These are phyloP conservation scores for Loriculus beryllinus DNA, from an alignment of 2,797 vertebrate genomes.

Conservation along the genomic window DNA sequence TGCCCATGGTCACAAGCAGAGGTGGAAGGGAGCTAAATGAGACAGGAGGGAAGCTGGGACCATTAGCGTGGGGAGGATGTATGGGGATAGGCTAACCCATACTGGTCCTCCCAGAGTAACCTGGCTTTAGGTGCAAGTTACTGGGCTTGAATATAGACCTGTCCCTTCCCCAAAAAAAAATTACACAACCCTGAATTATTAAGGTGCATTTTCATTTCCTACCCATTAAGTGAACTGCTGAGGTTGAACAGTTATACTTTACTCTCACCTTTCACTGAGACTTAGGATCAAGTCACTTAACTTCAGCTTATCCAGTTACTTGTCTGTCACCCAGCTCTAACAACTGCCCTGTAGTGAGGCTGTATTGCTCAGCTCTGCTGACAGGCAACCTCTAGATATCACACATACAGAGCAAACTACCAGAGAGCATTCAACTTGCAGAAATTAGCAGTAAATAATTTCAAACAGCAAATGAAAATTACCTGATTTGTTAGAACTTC, in stretches of 20 bases:
- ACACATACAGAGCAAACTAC: neutral
- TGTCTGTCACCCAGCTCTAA: neutral
- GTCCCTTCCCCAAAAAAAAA: neutral
- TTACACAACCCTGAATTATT: neutral
- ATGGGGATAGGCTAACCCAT: neutral
- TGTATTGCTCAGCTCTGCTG: neutral
- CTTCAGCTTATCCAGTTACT: neutral
- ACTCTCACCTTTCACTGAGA: neutral
- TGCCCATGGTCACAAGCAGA: neutral
- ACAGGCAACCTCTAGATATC: neutral
- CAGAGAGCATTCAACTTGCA: neutral
- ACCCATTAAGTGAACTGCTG: neutral
- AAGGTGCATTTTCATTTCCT: neutral
- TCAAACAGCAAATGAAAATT: neutral
- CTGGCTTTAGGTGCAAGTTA: neutral
- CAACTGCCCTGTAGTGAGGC: neutral
- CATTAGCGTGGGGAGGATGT: fast-evolving
- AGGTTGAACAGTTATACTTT: neutral
- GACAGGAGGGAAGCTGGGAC: neutral
- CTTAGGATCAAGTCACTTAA: neutral
- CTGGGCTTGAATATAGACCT: neutral
- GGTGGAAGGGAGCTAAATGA: neutral
- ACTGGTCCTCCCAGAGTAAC: neutral
- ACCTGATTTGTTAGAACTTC: neutral
- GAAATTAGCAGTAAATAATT: neutral